phyloP scores from a whole-genome alignment of 2,113 vertebrate species.

The Sorex araneus region DNA sequence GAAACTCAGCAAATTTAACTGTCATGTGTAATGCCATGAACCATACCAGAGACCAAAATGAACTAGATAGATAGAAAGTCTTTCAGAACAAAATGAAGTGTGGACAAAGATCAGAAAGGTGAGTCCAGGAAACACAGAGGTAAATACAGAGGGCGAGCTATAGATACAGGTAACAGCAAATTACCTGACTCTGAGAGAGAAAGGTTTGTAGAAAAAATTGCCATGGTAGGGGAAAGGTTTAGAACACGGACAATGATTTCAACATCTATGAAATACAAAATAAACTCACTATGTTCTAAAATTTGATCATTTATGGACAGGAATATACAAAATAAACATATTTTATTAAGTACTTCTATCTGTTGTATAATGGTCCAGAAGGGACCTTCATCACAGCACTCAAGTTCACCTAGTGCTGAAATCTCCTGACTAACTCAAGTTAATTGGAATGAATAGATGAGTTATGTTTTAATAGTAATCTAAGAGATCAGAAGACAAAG shows the following conservation, averaged over 20 bases:
- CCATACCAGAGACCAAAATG: background rate
- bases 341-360: background rate
- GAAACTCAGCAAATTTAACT: background rate
- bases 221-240: rapidly evolving
- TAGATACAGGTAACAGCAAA: background rate
- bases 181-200: background rate
- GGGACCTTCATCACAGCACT: background rate
- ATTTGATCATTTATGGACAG: background rate
- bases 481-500: conserved; percentile 8
- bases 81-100: background rate
- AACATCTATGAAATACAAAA: background rate
- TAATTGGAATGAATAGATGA: background rate
- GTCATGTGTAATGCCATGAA: background rate
- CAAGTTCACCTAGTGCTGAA: conserved; percentile 14
- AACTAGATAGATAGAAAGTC: background rate
- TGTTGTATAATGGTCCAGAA: background rate
- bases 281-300: background rate
- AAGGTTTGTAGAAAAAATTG: background rate
- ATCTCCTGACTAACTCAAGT: background rate
- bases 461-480: conserved; percentile 6
- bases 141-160: background rate
- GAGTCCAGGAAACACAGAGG: background rate
- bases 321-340: background rate
- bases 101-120: background rate
- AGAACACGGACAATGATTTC: background rate